Evolutionary conservation across 2,797 vertebrate species (phyloP).

Genomic region (Pseudomugil tenellus): DNA sequence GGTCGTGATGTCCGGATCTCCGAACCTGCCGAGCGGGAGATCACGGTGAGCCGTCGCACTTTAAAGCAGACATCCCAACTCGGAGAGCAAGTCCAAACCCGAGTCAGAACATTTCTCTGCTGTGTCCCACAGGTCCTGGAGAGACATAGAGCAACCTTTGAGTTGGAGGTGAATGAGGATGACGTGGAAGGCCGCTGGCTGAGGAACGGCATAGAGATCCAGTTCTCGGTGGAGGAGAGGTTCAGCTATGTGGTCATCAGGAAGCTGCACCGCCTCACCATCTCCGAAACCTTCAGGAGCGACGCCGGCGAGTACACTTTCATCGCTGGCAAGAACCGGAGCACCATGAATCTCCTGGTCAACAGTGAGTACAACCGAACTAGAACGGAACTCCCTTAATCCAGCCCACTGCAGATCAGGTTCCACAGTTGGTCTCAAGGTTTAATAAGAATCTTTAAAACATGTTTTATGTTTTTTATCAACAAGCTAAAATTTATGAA

Average conservation of each 20-base stretch:
- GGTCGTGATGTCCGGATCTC: slow-evolving; percentile 73
- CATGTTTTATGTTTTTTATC: no score
- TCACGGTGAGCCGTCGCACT: slow-evolving; percentile 77
- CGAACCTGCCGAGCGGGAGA: slow-evolving; percentile 57
- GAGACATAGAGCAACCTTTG: slow-evolving; percentile 82
- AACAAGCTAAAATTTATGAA: no score
- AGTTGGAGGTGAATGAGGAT: slow-evolving; percentile 90
- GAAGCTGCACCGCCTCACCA: slow-evolving; percentile 80
- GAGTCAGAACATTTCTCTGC: no score
- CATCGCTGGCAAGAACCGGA: slow-evolving; percentile 89
- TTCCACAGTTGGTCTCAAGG: no score
- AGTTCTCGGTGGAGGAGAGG: slow-evolving; percentile 85
- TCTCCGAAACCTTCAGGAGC: slow-evolving; percentile 79
- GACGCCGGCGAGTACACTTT: slow-evolving; percentile 91
- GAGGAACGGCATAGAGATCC: slow-evolving; percentile 90
- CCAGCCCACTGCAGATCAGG: no score
- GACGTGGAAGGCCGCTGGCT: slow-evolving; percentile 94
- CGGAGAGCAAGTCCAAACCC: no score
- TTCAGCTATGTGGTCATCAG: slow-evolving; percentile 88
- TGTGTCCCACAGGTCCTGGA: slow-evolving; percentile 66
- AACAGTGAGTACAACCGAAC: slow-evolving; percentile 59
- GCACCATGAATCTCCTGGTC: slow-evolving; percentile 85
- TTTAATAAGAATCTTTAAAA: no score
- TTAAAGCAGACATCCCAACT: not conserved
- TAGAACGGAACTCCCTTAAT: no score